Evolutionary conservation across 2,888 invertebrate genomes (phyloP), one percentile per base, ranked within the genome.

Genomic region (Parasteatoda lunata): DNA sequence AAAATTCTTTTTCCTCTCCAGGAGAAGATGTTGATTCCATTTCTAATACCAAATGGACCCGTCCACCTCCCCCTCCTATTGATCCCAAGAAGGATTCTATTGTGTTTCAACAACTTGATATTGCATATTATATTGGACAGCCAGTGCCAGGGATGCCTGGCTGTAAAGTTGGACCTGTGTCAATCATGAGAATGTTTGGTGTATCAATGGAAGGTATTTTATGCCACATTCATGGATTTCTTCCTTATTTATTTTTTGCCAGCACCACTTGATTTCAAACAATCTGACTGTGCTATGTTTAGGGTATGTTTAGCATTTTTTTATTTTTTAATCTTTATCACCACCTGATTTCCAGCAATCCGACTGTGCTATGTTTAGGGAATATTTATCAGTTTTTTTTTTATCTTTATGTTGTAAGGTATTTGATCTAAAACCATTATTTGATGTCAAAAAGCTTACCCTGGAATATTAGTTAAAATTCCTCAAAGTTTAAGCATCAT

Each of bases 211-310:
- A 89, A 65, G 98, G 98, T 13, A 96, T 99, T 45, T 96, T 98
- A 91, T 98, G 97, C 92, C 98, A 98, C 92, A 95, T 99, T 51
- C 98, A 98, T 93, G 99, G 99, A 7, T 99, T 98, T 92, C 95
- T 96, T 79, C 98, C 99, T 0, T 99, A 99, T 92, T 97, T 99
- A 91, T 91, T 99, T 96, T 93, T 96, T 98, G 0, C 95, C 95
- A 77, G 95, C 97, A 0, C 98, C 98, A 9, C 90, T 93, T n/a
- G 93, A 92, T 73, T 97, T 97, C 91, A 94, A 93, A 73, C 92
- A 93, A 51, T 91, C 92, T 5, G 94, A 96, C 90, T 94, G 95
- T 89, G 92, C 92, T 84, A 92, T 93, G 52, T 95, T 97, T 90
- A 95, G 94, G 92, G 94, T 94, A 92, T 89, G 88, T 70, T 45